Evolutionary conservation across 2,113 vertebrate species (phyloP).

Genomic region (Plestiodon gilberti): DNA sequence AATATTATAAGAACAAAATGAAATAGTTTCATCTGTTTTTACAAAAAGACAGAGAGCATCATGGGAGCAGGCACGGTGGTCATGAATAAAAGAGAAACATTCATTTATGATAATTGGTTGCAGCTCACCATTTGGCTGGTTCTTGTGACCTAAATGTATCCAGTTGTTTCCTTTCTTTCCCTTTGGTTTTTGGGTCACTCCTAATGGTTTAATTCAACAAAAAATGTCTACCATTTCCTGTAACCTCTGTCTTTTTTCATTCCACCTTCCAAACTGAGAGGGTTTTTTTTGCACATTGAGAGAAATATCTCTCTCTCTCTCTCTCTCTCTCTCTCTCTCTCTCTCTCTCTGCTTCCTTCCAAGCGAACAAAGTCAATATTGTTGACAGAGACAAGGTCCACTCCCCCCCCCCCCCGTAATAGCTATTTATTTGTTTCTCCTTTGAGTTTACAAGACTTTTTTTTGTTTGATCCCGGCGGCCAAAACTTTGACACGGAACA

Average conservation of each 20-base stretch:
- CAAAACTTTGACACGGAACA: slow-evolving; percentile 85
- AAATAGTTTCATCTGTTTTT: slow-evolving; percentile 88
- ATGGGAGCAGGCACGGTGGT: slow-evolving; percentile 88
- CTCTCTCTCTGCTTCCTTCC: slow-evolving; percentile 76
- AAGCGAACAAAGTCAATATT: slow-evolving; percentile 87
- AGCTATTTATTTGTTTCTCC: slow-evolving; percentile 83
- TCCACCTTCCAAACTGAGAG: slow-evolving; percentile 82
- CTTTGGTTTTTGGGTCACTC: slow-evolving; percentile 87
- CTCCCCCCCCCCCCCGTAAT: slow-evolving; percentile 63
- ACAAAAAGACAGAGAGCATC: slow-evolving; percentile 86
- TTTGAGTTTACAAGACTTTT: slow-evolving; percentile 79
- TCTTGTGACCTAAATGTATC: slow-evolving; percentile 89
- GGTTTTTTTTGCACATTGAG: slow-evolving; percentile 79
- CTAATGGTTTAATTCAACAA: slow-evolving; percentile 98
- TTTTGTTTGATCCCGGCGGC: slow-evolving; percentile 74
- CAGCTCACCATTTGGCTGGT: slow-evolving; percentile 88
- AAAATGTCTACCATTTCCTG: slow-evolving; percentile 97
- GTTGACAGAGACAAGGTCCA: slow-evolving; percentile 82
- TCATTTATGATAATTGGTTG: slow-evolving; percentile 91
- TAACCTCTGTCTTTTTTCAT: slow-evolving; percentile 94
- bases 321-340: slow-evolving; percentile 20
- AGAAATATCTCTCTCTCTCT: slow-evolving; percentile 67
- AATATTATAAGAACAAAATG: slow-evolving; percentile 84
- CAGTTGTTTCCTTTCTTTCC: slow-evolving; percentile 89
- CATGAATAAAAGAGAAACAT: slow-evolving; percentile 89